Conservation (phyloP, 2,797 vertebrate species). For the Poliocrania exsul region DNA sequence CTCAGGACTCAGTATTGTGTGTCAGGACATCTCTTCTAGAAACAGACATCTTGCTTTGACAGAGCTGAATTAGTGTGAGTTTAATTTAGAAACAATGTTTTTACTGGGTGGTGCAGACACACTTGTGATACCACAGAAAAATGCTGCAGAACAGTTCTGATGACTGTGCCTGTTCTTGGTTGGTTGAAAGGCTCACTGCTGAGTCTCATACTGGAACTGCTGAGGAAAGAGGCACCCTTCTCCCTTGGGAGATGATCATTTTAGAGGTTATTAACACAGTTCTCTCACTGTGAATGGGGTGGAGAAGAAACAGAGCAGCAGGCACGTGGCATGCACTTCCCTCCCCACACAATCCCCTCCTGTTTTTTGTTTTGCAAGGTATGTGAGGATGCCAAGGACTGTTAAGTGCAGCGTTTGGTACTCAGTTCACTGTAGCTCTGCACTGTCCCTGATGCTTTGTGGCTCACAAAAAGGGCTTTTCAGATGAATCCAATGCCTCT, state of each 20-base stretch:
- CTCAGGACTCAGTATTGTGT: background rate
- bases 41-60: background rate
- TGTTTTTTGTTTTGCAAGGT: background rate
- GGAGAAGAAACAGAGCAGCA: background rate
- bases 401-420: background rate
- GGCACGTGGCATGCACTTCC: background rate
- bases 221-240: background rate
- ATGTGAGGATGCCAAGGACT: background rate
- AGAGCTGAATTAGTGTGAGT: background rate
- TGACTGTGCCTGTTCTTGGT: accelerated
- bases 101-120: background rate
- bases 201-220: background rate
- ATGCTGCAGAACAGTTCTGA: background rate
- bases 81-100: background rate
- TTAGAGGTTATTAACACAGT: background rate
- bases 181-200: background rate
- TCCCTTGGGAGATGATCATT: background rate
- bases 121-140: background rate
- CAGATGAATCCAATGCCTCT: background rate
- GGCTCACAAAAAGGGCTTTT: background rate
- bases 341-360: accelerated
- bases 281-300: background rate
- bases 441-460: background rate
- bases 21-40: background rate
- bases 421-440: background rate